These are phyloP conservation scores for Siniperca chuatsi DNA, from an alignment of 2,113 vertebrate species.

Conservation along the genomic window DNA sequence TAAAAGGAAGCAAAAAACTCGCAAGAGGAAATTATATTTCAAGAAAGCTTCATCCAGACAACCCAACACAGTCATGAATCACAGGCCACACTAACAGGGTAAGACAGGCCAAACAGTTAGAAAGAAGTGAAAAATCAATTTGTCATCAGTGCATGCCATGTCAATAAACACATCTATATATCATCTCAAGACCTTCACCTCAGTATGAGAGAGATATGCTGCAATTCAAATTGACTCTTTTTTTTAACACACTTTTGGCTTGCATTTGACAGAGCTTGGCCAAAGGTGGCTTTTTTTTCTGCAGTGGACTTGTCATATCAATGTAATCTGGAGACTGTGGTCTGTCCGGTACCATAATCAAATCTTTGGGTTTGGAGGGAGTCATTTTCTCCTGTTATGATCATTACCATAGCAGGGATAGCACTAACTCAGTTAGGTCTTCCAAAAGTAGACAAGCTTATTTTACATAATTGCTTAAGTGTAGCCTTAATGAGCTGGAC, in stretches of 20 bases:
- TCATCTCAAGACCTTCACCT: slow-evolving; percentile 55
- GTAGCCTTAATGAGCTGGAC: slow-evolving; percentile 72
- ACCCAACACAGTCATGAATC: slow-evolving; percentile 60
- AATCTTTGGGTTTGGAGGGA: slow-evolving; percentile 72
- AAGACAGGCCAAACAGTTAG: slow-evolving; percentile 54
- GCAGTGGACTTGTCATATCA: slow-evolving; percentile 64
- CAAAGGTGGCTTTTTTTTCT: slow-evolving; percentile 46
- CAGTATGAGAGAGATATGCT: slow-evolving; percentile 42
- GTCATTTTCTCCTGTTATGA: slow-evolving; percentile 73
- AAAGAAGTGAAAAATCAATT: slow-evolving; percentile 64
- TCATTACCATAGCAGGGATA: slow-evolving; percentile 81
- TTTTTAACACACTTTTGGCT: slow-evolving; percentile 40
- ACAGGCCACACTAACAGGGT: slow-evolving; percentile 35
- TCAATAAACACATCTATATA: slow-evolving; percentile 61
- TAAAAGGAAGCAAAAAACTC: slow-evolving; percentile 20
- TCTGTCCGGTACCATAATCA: slow-evolving; percentile 74
- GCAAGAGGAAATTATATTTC: slow-evolving; percentile 20
- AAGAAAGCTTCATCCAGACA: slow-evolving; percentile 33
- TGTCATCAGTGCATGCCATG: slow-evolving; percentile 54
- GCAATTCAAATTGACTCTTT: slow-evolving; percentile 57
- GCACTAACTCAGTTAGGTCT: slow-evolving; percentile 73
- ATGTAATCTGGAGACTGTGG: slow-evolving; percentile 69
- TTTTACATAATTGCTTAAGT: slow-evolving; percentile 80
- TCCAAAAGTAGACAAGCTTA: slow-evolving; percentile 78
- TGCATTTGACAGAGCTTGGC: slow-evolving; percentile 44